Evolutionary conservation across 1,140 invertebrate species (phyloP).

Genomic region (Caenorhabditis remanei): DNA sequence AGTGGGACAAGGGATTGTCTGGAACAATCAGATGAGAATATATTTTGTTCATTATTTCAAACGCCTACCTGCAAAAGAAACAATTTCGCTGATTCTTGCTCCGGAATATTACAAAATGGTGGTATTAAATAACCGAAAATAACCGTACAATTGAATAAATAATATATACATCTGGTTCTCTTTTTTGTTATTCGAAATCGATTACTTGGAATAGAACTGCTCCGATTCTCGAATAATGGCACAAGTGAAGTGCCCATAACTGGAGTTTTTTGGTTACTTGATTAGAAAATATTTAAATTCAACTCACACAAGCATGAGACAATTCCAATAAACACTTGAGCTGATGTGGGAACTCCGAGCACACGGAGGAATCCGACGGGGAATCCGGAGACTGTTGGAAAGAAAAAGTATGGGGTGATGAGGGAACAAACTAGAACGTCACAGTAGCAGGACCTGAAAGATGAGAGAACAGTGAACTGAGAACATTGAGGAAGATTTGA

Average conservation of each 20-base stretch:
- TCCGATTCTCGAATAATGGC: slow-evolving; percentile 20
- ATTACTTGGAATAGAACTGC: not conserved
- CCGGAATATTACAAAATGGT: slow-evolving; percentile 19
- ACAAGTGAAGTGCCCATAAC: not conserved
- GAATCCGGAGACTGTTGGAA: slow-evolving; percentile 19
- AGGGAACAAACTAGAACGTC: slow-evolving; percentile 13
- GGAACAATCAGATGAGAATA: not conserved
- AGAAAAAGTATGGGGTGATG: slow-evolving; percentile 32
- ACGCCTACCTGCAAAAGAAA: not conserved
- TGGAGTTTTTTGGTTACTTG: not conserved
- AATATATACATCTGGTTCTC: not conserved
- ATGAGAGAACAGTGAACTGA: too few species aligned
- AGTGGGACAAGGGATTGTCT: slow-evolving; percentile 28
- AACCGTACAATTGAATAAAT: not conserved
- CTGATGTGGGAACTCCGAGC: not conserved
- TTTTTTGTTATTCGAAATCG: not conserved
- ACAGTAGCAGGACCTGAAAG: not conserved
- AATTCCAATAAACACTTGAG: not conserved
- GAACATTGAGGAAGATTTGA: too few species aligned
- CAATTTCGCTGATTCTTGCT: slow-evolving; percentile 18
- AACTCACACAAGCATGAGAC: slow-evolving; percentile 8
- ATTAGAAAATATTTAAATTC: not conserved
- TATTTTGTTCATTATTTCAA: too few species aligned
- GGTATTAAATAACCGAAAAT: not conserved
- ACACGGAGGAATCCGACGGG: not conserved